These are phyloP conservation scores for Drosophila biarmipes DNA, from an alignment of 1,140 invertebrate genomes.

Conservation along the genomic window DNA sequence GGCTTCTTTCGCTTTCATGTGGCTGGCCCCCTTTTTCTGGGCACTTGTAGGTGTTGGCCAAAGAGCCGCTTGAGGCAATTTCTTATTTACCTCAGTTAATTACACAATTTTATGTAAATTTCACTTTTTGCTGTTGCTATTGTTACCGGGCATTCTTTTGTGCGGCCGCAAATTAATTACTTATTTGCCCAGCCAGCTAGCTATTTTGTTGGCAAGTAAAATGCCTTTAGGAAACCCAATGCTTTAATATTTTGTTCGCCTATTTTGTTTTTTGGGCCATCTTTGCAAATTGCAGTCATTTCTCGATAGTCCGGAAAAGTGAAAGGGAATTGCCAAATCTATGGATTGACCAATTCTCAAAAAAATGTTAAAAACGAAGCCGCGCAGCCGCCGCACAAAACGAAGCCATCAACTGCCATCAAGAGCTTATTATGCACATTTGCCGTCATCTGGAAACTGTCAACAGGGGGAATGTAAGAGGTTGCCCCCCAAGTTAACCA, in stretches of 20 bases:
- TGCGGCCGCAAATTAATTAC: constrained; percentile 73
- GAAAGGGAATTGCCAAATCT: constrained; percentile 79
- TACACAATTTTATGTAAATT: constrained; percentile 83
- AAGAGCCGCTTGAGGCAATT: constrained; percentile 55
- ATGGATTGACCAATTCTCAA: constrained; percentile 64
- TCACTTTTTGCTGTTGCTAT: constrained; percentile 59
- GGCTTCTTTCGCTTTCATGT: constrained; percentile 68
- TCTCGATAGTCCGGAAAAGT: constrained; percentile 71
- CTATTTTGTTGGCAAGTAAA: constrained; percentile 78
- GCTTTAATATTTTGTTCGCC: constrained; percentile 36
- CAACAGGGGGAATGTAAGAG: constrained; percentile 32
- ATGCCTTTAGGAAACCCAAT: constrained; percentile 63
- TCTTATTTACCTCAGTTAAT: constrained; percentile 67
- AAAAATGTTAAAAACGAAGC: constrained; percentile 2
- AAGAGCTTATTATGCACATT: constrained; percentile 76
- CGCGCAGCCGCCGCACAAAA: constrained; percentile 34
- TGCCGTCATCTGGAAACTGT: constrained; percentile 48
- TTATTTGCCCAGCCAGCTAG: constrained; percentile 70
- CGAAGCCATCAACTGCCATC: constrained; percentile 57
- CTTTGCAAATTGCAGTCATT: constrained; percentile 61
- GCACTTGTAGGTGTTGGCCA: constrained; percentile 62
- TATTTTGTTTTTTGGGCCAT: constrained; percentile 38
- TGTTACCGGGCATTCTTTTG: constrained; percentile 66
- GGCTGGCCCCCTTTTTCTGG: constrained; percentile 12
- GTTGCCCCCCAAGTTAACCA: constrained; percentile 33